Evolutionary conservation across 2,113 vertebrate genomes (phyloP), one percentile per base, ranked within the genome.

Genomic region (Phalacrocorax aristotelis): DNA sequence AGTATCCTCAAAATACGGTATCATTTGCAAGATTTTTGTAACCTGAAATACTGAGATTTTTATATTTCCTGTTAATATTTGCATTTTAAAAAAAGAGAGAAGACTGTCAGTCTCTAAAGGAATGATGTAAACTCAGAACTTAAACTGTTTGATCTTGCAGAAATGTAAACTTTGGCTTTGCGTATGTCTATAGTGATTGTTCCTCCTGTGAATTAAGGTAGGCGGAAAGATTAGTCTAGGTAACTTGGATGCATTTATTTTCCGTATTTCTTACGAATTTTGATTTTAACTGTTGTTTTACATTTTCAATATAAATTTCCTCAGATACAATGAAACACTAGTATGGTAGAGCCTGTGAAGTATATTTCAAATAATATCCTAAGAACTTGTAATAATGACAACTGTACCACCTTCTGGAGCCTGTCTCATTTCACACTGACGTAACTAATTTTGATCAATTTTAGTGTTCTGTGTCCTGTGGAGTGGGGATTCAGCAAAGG

Each of bases 391-490:
- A 58, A 27, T 46, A 68, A 57, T n/a, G 52, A 14, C 61, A 76
- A 6, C 29, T 7, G 3, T 36, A 34, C 19, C 14, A 7, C 44
- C 9, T 74, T 34, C 69, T 60, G 27, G 7, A 21, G 1, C 26
- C 46, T 7, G 51, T 25, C 44, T 83, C 2, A 0, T 90, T 88
- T 76, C n/a, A 8, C 52, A 16, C 23, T 11, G 60, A 48, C 48
- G 1, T 51, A 17, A 25, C 12, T 55, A 20, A 40, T 74, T 78
- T 54, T 51, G 38, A 15, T 93, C 72, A 7, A 80, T 97, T 89
- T 42, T 23, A 99, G 99, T 99, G 99, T 72, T 99, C 99, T 17
- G 98, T 97, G 40, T 99, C 98, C 93, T 99, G 99, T 76, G 99
- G 99, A 32, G 92, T 89, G 6, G 99, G 99, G 38, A 82, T 98